Base-by-base conservation (phyloP, 2,888 invertebrate genomes). In the Polymixis lichenea region DNA sequence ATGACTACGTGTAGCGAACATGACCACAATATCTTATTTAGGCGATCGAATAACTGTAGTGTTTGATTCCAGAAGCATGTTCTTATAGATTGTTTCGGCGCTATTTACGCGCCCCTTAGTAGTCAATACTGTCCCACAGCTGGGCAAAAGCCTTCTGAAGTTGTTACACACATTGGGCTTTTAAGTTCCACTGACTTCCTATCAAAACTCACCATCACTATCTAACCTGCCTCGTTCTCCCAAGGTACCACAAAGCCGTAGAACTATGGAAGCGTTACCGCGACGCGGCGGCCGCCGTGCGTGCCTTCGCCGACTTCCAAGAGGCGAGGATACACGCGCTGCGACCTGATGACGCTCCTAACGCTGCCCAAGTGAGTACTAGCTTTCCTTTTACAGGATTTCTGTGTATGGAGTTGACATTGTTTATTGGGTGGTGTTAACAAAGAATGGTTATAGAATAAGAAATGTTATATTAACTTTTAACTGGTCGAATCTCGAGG, bases 241-340 rank as follows among this genome's bases (percentile, higher is more conserved):
- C 0, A 82, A 95, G 98, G 89, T 98, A 98, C 95, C 98, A 98
- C 92, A 97, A 98, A 91, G 98, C 98, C 7, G 98, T 98, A 75
- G 97, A 98, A 68, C 97, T 98, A 78, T 98, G 98, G 98, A 97
- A 97, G 90, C 97, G 97, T 80, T 98, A 98, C 96, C 97, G 98
- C 58, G 98, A 98, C 92, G 98, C 98, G 15, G 98, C 98, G 75
- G 98, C 98, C 64, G 97, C 98, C 49, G 98, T 98, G 80, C 97
- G 98, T 84, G 97, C 97, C 86, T 98, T 98, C 97, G 97, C 98
- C 62, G 98, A 98, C 91, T 97, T 97, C 90, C 98, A 98, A 93
- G 98, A 98, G 97, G 97, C 98, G 86, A 97, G 97, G 70, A 97
- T 98, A 74, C 97, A 97, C 88, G 97, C 97, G 85, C 96, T 98